Evolutionary conservation across 64 coral and sea anemone genomes (phyloP).

Genomic region (Exaiptasia diaphana): DNA sequence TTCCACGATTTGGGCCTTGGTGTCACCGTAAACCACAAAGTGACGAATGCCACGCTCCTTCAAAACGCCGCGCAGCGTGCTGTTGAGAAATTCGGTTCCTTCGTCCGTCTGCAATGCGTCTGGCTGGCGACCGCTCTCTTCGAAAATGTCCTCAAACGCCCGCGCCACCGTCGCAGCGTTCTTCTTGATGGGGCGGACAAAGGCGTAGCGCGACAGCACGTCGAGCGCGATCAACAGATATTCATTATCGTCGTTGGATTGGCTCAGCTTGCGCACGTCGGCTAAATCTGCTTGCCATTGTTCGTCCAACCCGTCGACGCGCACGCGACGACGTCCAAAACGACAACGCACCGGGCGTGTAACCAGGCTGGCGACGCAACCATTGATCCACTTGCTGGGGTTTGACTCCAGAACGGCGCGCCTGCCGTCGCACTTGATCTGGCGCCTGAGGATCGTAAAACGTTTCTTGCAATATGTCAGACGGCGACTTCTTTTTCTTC

Average conservation of each 20-base stretch:
- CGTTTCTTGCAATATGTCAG: neutral
- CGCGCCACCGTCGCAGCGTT: neutral
- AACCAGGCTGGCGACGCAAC: too few species aligned
- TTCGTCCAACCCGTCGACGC: constrained; percentile 1
- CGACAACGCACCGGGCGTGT: neutral
- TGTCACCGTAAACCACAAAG: neutral
- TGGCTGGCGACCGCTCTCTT: neutral
- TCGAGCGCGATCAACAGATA: neutral
- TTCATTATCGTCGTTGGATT: neutral
- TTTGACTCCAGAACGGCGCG: neutral
- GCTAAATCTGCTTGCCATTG: constrained; percentile 18
- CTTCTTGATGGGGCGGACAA: neutral
- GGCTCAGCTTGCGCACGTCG: neutral
- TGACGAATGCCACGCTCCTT: neutral
- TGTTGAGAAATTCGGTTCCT: constrained; percentile 14
- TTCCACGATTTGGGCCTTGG: constrained; percentile 15
- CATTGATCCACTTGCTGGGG: neutral
- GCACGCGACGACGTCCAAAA: neutral
- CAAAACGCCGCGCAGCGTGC: neutral
- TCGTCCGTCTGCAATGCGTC: neutral
- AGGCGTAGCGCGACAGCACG: neutral
- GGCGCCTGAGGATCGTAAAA: neutral
- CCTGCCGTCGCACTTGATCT: neutral
- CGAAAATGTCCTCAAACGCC: neutral
- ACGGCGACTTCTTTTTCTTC: neutral